A percentile compares a stretch with the other conserved stretches of the same genome.
Evolutionary conservation across 2,888 invertebrate genomes (phyloP).

Genomic region (Perizoma flavofasciatum): DNA sequence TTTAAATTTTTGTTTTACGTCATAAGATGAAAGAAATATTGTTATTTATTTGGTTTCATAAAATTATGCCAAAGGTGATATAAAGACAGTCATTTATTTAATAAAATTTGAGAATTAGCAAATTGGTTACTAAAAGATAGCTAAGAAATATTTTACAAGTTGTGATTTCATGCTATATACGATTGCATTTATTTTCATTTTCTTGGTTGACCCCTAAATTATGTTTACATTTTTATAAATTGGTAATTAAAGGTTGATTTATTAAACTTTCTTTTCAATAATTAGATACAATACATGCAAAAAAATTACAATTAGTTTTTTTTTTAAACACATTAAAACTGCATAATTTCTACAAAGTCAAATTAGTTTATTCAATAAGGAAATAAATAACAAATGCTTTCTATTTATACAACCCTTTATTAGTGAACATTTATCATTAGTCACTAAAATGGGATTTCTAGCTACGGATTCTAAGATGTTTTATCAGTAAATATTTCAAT

Average conservation of each 20-base stretch:
- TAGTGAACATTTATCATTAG: slow-evolving; percentile 18
- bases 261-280: slow-evolving; percentile 25
- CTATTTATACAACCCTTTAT: slow-evolving; percentile 32
- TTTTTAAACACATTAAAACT: slow-evolving; percentile 9
- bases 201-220: slow-evolving; percentile 22
- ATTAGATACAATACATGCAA: background rate
- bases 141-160: background rate
- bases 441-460: slow-evolving; percentile 18
- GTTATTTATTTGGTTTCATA: too few relatives aligned
- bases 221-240: slow-evolving; percentile 47
- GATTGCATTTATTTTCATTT: slow-evolving; percentile 15
- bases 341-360: slow-evolving; percentile 4
- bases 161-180: slow-evolving; percentile 9
- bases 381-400: slow-evolving; percentile 14
- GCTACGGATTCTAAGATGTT: background rate
- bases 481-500: too few relatives aligned
- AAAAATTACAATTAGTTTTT: too few relatives aligned
- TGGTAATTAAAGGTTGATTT: slow-evolving; percentile 50
- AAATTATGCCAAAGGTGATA: too few relatives aligned
- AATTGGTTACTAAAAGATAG: too few relatives aligned
- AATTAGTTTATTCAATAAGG: slow-evolving; percentile 16
- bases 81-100: too few relatives aligned
- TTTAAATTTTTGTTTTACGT: too few relatives aligned
- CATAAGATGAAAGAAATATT: too few relatives aligned
- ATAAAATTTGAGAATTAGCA: too few relatives aligned